Evolutionary conservation across 1,140 invertebrate genomes (phyloP).

Genomic region (Bathynomus jamesi): DNA sequence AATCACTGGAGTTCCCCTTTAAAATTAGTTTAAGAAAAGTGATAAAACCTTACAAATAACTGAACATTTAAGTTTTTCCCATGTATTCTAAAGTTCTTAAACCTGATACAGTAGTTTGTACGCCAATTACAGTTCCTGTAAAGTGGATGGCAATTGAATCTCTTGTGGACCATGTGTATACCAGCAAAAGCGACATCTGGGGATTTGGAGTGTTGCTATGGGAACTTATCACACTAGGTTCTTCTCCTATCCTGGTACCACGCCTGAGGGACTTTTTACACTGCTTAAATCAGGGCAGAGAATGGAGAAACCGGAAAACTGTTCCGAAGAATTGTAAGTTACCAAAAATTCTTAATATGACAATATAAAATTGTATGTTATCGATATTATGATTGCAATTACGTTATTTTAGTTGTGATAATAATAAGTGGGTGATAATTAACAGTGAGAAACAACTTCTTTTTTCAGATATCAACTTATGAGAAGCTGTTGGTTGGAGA

Average conservation of each 20-base stretch:
- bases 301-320: constrained; percentile 74
- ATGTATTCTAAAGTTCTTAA: too few species aligned
- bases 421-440: too few species aligned
- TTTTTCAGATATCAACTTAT: constrained; percentile 80
- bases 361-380: too few species aligned
- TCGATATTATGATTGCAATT: too few species aligned
- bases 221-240: constrained; percentile 73
- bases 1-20: too few species aligned
- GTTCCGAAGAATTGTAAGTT: constrained; percentile 67
- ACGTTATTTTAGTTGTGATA: too few species aligned
- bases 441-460: too few species aligned
- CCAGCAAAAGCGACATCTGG: constrained; percentile 87
- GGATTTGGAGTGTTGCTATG: constrained; percentile 80
- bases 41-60: too few species aligned
- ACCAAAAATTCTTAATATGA: too few species aligned
- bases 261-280: constrained; percentile 66
- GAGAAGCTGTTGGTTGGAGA: constrained; percentile 70
- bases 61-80: too few species aligned
- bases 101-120: too few species aligned
- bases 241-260: constrained; percentile 69
- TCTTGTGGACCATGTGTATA: constrained; percentile 77
- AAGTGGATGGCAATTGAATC: constrained; percentile 90
- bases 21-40: too few species aligned
- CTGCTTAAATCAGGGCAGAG: constrained; percentile 67
- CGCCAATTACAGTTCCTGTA: constrained; percentile 61